Evolutionary conservation across 1,140 invertebrate species (phyloP).

Genomic region (Stegodyphus mimosarum): DNA sequence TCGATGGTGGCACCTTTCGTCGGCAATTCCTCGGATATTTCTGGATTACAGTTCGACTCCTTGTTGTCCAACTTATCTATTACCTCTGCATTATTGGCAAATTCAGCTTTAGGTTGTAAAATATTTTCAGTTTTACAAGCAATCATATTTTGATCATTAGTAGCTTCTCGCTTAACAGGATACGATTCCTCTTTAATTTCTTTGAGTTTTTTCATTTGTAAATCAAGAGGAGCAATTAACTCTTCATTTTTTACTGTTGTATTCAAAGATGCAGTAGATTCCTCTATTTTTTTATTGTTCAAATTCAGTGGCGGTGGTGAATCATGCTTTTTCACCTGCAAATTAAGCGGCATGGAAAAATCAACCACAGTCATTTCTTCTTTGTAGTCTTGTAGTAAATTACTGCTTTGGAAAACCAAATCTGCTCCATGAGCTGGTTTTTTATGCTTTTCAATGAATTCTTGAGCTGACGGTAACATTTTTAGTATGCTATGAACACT

Average conservation of each 20-base stretch:
- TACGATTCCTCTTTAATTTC: background rate
- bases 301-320: conserved; percentile 6
- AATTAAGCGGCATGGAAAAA: conserved; percentile 21
- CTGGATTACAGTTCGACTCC: too few species aligned
- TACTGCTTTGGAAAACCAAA: background rate
- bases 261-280: background rate
- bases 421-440: background rate
- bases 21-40: conserved; percentile 1
- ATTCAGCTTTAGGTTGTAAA: background rate
- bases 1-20: background rate
- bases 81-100: background rate
- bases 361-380: background rate
- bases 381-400: background rate
- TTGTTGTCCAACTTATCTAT: background rate
- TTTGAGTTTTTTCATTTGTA: conserved; percentile 15
- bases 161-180: background rate
- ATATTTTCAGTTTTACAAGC: background rate
- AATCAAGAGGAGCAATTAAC: background rate
- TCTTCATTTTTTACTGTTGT: background rate
- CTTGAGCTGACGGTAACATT: conserved; percentile 43
- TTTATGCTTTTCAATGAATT: conserved; percentile 46
- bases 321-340: background rate
- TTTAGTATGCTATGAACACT: conserved; percentile 42
- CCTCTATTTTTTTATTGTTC: background rate
- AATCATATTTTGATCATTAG: background rate